Evolutionary conservation across 37 sponge, comb jelly and placozoan species (phyloP), one percentile per base, ranked within the genome.

Genomic region (Oscarella lobularis): DNA sequence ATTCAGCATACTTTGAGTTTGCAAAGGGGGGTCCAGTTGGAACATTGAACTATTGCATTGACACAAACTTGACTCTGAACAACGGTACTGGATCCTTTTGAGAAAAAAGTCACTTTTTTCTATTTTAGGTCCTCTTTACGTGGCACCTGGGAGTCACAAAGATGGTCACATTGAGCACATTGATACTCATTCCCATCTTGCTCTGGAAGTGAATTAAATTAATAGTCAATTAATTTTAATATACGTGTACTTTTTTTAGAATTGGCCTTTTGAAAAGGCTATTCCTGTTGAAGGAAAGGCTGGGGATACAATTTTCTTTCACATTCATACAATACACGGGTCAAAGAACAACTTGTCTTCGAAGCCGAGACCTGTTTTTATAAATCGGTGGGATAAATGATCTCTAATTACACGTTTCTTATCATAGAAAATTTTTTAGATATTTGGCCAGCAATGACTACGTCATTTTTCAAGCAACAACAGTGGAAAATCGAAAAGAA

Each of bases 1-100:
- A 76, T 32, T 41, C 40, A 9, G 77, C 77, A 69, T 76, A 76
- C 69, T 76, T 76, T 76, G 77, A 76, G 55, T 76, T 76, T 67
- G 77, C 77, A 2, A 67, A 76, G 5, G 77, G 60, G 27, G 77
- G 77, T 2, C 71, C 71, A 41, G 77, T 76, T 29, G 77, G 77
- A 30, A 76, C 77, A 67, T 66, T 76, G 29, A 76, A 76, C 27
- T 76, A 76, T 66, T 27, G 55, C 3, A 48, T 76, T 67, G 77
- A 76, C 31, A 76, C 77, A 31, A 32, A 76, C 60, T 48, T 76
- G 5, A 76, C 5, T 2, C 36, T 30, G 72, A 76, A 76, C 71
- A 76, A 76, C 55, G 77, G 77, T 69, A 40, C 55, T n/a, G n/a
- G 60, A 20, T 48, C 60, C 9, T 20, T 48, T 48, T 48, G 60